Evolutionary conservation across 2,888 invertebrate species (phyloP).

Genomic region (Scrobipalpa costella): DNA sequence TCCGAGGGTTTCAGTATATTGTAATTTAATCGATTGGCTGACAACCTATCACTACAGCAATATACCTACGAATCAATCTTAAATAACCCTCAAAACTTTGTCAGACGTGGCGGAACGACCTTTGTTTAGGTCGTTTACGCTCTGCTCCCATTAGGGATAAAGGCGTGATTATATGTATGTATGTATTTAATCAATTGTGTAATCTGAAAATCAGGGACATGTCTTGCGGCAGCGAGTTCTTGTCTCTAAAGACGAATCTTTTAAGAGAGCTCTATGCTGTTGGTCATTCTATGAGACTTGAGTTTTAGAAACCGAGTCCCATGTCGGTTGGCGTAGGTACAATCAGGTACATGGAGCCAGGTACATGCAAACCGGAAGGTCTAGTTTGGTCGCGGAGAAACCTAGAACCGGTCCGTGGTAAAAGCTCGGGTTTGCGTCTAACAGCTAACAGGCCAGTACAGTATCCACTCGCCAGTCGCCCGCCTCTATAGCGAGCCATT

Average conservation of each 20-base stretch:
- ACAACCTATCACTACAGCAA: too few species aligned
- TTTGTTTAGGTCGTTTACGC: too few species aligned
- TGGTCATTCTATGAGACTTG: neutral
- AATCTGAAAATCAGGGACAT: too few species aligned
- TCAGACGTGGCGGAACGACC: too few species aligned
- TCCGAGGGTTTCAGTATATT: too few species aligned
- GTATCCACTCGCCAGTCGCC: neutral
- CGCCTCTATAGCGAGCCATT: neutral
- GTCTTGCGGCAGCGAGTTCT: neutral
- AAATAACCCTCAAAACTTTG: too few species aligned
- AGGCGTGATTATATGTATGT: too few species aligned
- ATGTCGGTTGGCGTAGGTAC: neutral
- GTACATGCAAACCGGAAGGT: conserved; percentile 21
- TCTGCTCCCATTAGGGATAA: too few species aligned
- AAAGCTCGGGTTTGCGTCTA: conserved; percentile 12
- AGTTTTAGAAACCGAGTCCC: neutral
- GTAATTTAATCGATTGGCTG: too few species aligned
- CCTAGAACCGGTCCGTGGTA: conserved; percentile 25
- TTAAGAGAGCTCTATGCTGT: neutral
- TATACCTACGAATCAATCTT: too few species aligned
- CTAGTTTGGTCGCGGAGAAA: conserved; percentile 23
- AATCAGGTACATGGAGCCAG: too few species aligned
- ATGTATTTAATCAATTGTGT: too few species aligned
- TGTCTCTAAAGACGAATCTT: neutral
- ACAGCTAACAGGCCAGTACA: neutral